Evolutionary conservation across 1,140 invertebrate genomes (phyloP).

Genomic region (Hycleus phaleratus): DNA sequence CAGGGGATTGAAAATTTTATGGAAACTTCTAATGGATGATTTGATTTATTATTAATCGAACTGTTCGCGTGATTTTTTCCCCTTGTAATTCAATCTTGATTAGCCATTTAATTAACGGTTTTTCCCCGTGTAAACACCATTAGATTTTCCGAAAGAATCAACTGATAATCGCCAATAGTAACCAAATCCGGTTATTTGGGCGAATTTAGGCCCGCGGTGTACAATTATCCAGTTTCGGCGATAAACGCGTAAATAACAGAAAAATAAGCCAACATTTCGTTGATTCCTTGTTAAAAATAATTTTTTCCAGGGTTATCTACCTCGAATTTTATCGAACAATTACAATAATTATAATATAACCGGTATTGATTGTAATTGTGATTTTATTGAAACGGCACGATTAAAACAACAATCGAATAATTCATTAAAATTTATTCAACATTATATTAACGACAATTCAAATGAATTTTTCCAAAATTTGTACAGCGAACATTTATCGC

Average conservation of each 20-base stretch:
- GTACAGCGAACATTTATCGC: constrained; percentile 32
- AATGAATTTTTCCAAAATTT: constrained; percentile 5
- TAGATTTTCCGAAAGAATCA: no score
- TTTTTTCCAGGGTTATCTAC: constrained; percentile 62
- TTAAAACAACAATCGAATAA: constrained; percentile 49
- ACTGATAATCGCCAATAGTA: no score
- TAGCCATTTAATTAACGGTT: no score
- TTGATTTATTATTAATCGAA: background rate
- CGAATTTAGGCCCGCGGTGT: no score
- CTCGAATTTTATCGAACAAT: constrained; percentile 56
- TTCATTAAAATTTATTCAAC: constrained; percentile 50
- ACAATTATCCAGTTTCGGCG: no score
- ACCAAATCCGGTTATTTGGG: no score
- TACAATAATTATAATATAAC: constrained; percentile 55
- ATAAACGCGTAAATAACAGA: no score
- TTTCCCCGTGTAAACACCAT: no score
- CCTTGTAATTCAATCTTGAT: no score
- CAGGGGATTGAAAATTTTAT: no score
- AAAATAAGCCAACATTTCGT: no score
- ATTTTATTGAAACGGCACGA: constrained; percentile 55
- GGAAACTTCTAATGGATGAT: no score
- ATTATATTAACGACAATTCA: constrained; percentile 48
- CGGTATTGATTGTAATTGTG: constrained; percentile 60
- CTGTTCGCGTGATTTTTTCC: background rate
- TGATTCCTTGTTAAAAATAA: background rate